Conservation (phyloP, 2,113 vertebrate species). For the Peromyscus polionotus region DNA sequence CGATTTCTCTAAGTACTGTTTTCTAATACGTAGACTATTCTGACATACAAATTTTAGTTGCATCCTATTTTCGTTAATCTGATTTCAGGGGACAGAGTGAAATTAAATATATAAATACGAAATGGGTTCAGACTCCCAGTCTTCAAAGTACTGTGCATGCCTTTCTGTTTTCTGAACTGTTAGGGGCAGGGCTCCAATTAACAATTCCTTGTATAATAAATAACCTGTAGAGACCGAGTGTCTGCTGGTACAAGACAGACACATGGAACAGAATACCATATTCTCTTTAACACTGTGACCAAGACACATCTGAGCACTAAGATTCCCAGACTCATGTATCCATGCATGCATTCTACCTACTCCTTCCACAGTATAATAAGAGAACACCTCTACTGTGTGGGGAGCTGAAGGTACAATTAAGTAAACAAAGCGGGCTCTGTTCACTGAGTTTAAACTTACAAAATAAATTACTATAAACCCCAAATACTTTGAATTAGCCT, state of each 20-base stretch:
- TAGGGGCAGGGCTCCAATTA: slow-evolving; percentile 64
- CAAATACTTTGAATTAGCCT: slow-evolving; percentile 45
- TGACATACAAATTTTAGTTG: slow-evolving; percentile 64
- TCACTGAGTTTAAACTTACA: slow-evolving; percentile 47
- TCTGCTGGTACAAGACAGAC: slow-evolving; percentile 57
- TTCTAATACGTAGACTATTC: slow-evolving; percentile 41
- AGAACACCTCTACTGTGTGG: slow-evolving; percentile 5
- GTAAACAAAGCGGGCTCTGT: slow-evolving; percentile 27
- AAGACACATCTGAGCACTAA: slow-evolving; percentile 37
- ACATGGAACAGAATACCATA: slow-evolving; percentile 36
- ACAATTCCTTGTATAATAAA: slow-evolving; percentile 64
- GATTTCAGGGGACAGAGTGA: slow-evolving; percentile 25
- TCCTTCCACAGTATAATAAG: slow-evolving; percentile 43
- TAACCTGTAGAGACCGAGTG: slow-evolving; percentile 57
- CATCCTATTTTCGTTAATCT: slow-evolving; percentile 57
- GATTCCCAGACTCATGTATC: background rate
- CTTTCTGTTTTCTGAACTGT: slow-evolving; percentile 62
- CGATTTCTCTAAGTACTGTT: slow-evolving; percentile 43
- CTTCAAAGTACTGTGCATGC: slow-evolving; percentile 14
- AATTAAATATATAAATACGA: slow-evolving; percentile 59
- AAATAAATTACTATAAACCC: slow-evolving; percentile 52
- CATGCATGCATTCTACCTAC: background rate
- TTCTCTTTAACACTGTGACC: slow-evolving; percentile 53
- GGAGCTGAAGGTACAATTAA: slow-evolving; percentile 37
- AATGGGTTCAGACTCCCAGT: slow-evolving; percentile 52